Base-by-base conservation (phyloP, 2,888 invertebrate genomes). In the Apodemia mormo region DNA sequence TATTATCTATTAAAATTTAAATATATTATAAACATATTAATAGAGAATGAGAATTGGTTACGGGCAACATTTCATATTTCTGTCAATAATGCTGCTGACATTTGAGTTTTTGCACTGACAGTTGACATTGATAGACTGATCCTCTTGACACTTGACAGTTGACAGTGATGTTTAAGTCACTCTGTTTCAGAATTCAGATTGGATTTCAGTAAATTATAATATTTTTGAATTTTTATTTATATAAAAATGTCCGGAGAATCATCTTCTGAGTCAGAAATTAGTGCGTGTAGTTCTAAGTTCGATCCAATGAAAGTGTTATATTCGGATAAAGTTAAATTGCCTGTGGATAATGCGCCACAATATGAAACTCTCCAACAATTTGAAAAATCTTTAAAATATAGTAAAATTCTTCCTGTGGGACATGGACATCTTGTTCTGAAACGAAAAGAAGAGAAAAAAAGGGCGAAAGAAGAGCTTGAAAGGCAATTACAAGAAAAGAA, bases 261-360 rank as follows among this genome's bases (percentile, higher is more conserved):
- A 22, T 92, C 61, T 33, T 64, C 92, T 2, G 92, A 92, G 58
- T 88, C 91, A 2, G 92, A 92, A 83, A 79, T 88, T 2, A 86
- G 85, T 81, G 85, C 86, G 0, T 85, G 86, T 74, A 89, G 92
- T 78, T 85, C 88, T 33, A 88, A 88, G 67, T 97, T 96, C 77
- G 94, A 97, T 87, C 95, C 97, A 0, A 56, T 96, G 2, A 95
- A 95, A 81, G 96, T 95, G 0, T 86, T 97, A 14, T 95, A 95
- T 76, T 94, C 95, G 0, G 76, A 90, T 0, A 94, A 94, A 76
- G 79, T 94, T 0, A 87, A 87, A 70, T 78, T 95, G 22, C 95
- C 96, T 0, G 87, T 93, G 4, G 82, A 93, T 29, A 88, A 92
- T 71, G 96, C 96, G 0, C 94, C 94, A 37, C 76, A 92, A 69